Conservation (phyloP, 2,888 invertebrate genomes). For the Thelaira solivaga region DNA sequence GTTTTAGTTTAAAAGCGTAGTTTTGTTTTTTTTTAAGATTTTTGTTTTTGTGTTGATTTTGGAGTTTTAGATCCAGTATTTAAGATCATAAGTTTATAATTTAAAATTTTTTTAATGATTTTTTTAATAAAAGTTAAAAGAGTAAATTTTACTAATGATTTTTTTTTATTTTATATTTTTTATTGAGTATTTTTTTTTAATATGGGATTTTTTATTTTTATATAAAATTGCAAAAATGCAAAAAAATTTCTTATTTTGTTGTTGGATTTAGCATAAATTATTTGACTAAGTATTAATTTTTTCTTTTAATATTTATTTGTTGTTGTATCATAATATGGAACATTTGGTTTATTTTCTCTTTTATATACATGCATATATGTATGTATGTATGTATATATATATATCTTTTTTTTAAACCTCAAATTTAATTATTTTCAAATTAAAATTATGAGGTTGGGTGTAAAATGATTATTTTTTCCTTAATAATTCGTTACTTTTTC, state of each 20-base stretch:
- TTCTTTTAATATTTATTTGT: slow-evolving; percentile 66
- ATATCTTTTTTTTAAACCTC: slow-evolving; percentile 47
- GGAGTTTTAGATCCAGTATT: slow-evolving; percentile 58
- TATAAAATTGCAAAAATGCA: slow-evolving; percentile 78
- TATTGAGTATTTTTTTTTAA: slow-evolving; percentile 55
- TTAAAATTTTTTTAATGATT: slow-evolving; percentile 65
- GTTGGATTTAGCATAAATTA: slow-evolving; percentile 60
- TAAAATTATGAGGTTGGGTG: slow-evolving; percentile 58
- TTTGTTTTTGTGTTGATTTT: slow-evolving; percentile 34
- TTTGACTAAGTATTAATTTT: slow-evolving; percentile 67
- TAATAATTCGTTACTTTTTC: slow-evolving; percentile 66
- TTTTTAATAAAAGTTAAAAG: slow-evolving; percentile 72
- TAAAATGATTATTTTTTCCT: slow-evolving; percentile 71
- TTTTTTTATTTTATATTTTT: slow-evolving; percentile 50
- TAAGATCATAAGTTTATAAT: slow-evolving; percentile 56
- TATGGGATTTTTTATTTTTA: slow-evolving; percentile 63
- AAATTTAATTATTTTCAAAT: slow-evolving; percentile 59
- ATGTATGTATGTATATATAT: no score
- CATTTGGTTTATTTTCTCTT: slow-evolving; percentile 71
- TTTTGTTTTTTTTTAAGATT: slow-evolving; percentile 49
- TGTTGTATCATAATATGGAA: slow-evolving; percentile 71
- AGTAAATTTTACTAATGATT: slow-evolving; percentile 76
- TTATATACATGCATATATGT: no score
- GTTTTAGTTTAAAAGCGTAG: slow-evolving; percentile 57
- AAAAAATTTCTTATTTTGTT: slow-evolving; percentile 70